Evolutionary conservation across 2,113 vertebrate genomes (phyloP).

Genomic region (Stegostoma tigrinum): DNA sequence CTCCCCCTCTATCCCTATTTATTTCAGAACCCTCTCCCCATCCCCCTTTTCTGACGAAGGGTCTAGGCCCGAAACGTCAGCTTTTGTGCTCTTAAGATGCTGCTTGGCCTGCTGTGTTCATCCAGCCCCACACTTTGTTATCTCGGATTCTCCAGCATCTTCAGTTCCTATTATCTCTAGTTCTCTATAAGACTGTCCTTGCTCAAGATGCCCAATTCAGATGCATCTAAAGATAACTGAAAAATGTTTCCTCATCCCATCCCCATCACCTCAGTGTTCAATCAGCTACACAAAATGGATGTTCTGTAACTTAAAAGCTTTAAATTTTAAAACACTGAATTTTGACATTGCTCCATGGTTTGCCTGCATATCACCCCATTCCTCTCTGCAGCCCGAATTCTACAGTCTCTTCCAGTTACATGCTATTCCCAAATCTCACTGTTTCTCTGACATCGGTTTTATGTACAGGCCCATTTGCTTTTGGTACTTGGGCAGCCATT

Average conservation of each 20-base stretch:
- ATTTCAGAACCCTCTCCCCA: no score
- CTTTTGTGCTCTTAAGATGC: no score
- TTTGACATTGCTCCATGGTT: neutral
- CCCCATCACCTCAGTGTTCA: neutral
- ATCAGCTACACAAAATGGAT: neutral
- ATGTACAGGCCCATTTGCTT: neutral
- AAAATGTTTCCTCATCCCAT: neutral
- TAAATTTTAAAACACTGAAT: neutral
- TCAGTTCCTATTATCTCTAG: no score
- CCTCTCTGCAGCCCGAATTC: neutral
- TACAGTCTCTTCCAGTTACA: neutral
- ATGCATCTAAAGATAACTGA: neutral
- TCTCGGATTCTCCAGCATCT: no score
- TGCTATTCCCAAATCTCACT: neutral
- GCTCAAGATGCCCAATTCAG: neutral
- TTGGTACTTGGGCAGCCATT: neutral
- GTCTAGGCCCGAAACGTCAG: no score
- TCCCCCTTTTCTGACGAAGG: no score
- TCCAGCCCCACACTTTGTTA: no score
- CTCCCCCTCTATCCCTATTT: no score
- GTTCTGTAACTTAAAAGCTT: neutral
- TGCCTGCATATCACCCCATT: neutral
- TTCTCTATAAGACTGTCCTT: neutral
- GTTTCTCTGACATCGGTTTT: neutral
- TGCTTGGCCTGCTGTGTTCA: no score